Evolutionary conservation across 2,797 vertebrate genomes (phyloP).

Genomic region (Lagodon rhomboides): DNA sequence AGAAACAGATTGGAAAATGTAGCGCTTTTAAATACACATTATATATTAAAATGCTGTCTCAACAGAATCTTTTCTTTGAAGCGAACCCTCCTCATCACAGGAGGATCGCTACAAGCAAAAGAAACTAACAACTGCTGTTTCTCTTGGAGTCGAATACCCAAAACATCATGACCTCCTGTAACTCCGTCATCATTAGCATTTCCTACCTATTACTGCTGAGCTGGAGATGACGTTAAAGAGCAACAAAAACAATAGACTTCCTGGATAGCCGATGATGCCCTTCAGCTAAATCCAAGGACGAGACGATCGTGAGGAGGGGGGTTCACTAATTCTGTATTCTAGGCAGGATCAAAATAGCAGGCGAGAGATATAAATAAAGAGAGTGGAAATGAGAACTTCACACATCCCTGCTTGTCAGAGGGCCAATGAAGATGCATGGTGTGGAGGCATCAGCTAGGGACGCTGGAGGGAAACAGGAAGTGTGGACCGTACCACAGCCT

Average conservation of each 20-base stretch:
- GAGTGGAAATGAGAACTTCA: constrained; percentile 92
- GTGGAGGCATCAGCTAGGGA: constrained; percentile 79
- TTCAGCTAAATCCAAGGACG: constrained; percentile 90
- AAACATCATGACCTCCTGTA: constrained; percentile 37
- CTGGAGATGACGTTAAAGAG: constrained; percentile 55
- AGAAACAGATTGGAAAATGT: neutral
- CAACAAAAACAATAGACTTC: constrained; percentile 74
- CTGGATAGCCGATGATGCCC: constrained; percentile 87
- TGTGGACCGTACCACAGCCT: constrained; percentile 31
- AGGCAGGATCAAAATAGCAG: constrained; percentile 92
- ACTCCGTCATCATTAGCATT: constrained; percentile 61
- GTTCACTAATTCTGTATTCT: constrained; percentile 91
- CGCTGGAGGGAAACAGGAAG: constrained; percentile 80
- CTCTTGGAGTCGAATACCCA: constrained; percentile 33
- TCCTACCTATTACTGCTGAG: constrained; percentile 51
- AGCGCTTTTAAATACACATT: constrained; percentile 2
- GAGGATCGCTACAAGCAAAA: constrained; percentile 15
- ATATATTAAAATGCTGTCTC: neutral
- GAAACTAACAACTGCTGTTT: constrained; percentile 20
- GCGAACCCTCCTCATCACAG: constrained; percentile 10
- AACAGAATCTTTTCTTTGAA: constrained; percentile 3
- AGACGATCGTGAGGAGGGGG: constrained; percentile 53
- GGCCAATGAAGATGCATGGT: constrained; percentile 90
- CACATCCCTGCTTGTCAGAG: constrained; percentile 89
- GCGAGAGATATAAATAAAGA: constrained; percentile 91